phyloP scores from a whole-genome alignment of 2,113 vertebrate species.

The Hippopotamus amphibius region DNA sequence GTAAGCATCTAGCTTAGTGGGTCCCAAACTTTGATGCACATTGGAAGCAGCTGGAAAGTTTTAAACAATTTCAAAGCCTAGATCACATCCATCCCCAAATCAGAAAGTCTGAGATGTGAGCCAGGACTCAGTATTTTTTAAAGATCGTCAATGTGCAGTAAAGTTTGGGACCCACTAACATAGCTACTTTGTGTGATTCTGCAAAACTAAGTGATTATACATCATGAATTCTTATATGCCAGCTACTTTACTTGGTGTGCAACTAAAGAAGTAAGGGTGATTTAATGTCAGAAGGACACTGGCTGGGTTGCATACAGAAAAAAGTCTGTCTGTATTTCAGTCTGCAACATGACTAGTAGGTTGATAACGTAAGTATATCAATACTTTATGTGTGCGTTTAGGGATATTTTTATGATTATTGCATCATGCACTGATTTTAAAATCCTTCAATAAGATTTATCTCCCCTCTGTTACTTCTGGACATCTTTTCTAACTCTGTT shows the following conservation, averaged over 20 bases:
- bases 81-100: not conserved
- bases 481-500: not conserved
- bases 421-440: not conserved
- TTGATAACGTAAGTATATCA: not conserved
- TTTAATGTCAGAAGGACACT: not conserved
- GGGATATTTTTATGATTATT: not conserved
- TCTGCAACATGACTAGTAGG: not conserved
- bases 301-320: not conserved
- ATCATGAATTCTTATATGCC: not conserved
- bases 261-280: not conserved
- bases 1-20: not conserved
- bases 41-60: not conserved
- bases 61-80: not conserved
- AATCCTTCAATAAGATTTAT: not conserved
- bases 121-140: not conserved
- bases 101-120: not conserved
- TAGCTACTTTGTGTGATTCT: not conserved
- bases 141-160: not conserved
- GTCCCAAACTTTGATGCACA: not conserved
- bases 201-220: not conserved
- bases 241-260: not conserved
- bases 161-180: not conserved
- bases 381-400: not conserved
- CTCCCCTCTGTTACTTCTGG: not conserved
- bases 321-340: not conserved